Percentiles rank a stretch among this genome's conserved stretches.
phyloP scores from a whole-genome alignment of 2,797 vertebrate species.

The Argyrosomus regius region DNA sequence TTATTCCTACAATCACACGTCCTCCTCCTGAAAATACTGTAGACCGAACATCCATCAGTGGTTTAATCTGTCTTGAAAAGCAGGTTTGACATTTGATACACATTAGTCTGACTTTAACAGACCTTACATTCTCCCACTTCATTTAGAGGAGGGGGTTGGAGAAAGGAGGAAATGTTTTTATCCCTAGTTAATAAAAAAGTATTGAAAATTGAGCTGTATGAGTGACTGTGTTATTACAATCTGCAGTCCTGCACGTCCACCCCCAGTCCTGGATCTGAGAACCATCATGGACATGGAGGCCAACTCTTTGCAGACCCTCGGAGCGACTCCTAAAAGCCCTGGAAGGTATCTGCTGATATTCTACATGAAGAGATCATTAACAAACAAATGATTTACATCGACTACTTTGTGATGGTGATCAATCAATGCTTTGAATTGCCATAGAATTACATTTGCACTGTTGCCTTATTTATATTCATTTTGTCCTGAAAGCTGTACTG shows the following conservation, averaged over 20 bases:
- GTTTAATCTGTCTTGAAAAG: conserved; percentile 8
- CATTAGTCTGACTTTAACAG: neutral
- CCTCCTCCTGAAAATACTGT: neutral
- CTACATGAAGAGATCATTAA: neutral
- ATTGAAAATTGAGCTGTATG: conserved; percentile 17
- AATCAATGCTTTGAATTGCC: neutral
- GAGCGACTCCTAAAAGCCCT: conserved; percentile 89
- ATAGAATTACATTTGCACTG: neutral
- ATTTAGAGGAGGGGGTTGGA: conserved; percentile 1
- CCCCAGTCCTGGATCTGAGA: conserved; percentile 93
- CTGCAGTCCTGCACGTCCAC: conserved; percentile 81
- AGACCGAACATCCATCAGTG: neutral
- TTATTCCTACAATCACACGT: neutral
- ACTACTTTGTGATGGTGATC: neutral
- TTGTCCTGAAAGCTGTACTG: neutral
- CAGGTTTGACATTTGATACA: conserved; percentile 24
- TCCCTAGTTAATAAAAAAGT: neutral
- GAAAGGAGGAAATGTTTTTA: conserved; percentile 5
- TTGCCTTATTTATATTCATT: neutral
- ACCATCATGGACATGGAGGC: conserved; percentile 98
- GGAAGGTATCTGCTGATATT: conserved; percentile 66
- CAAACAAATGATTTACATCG: neutral
- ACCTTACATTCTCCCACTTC: conserved; percentile 14
- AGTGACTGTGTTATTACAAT: conserved; percentile 48
- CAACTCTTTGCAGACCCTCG: conserved; percentile 86